These are phyloP conservation scores for Thymallus thymallus DNA, from an alignment of 2,113 vertebrate species.

Conservation along the genomic window DNA sequence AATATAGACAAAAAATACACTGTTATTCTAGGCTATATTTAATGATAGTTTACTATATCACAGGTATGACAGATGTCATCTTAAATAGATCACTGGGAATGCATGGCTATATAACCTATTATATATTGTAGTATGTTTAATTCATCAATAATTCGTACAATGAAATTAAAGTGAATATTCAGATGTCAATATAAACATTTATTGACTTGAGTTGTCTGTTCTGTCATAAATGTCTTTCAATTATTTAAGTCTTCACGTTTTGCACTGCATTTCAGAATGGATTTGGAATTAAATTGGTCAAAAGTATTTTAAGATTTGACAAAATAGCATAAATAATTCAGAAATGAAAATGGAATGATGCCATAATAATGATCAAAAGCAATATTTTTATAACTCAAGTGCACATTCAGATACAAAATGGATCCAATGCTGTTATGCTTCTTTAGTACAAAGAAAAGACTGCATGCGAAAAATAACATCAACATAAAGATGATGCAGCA, in stretches of 20 bases:
- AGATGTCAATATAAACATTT: neutral
- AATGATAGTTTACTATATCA: neutral
- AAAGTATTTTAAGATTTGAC: too few species aligned
- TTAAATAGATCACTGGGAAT: neutral
- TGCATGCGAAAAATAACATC: neutral
- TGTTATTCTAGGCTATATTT: neutral
- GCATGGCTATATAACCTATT: neutral
- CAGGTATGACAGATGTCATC: neutral
- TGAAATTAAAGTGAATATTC: neutral
- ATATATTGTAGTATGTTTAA: neutral
- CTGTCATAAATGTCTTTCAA: neutral
- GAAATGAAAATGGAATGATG: neutral
- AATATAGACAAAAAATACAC: neutral
- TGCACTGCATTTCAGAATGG: neutral
- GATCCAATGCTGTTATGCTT: neutral
- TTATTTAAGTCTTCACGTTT: neutral
- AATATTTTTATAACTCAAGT: neutral
- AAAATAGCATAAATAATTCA: neutral
- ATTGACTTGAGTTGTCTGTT: neutral
- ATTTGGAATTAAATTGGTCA: neutral
- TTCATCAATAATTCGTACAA: neutral
- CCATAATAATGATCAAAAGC: too few species aligned
- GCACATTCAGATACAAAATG: neutral
- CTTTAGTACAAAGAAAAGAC: too few species aligned
- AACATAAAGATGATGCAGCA: neutral